phyloP scores from a whole-genome alignment of 2,888 invertebrate species.

The Lomographa bimaculata region DNA sequence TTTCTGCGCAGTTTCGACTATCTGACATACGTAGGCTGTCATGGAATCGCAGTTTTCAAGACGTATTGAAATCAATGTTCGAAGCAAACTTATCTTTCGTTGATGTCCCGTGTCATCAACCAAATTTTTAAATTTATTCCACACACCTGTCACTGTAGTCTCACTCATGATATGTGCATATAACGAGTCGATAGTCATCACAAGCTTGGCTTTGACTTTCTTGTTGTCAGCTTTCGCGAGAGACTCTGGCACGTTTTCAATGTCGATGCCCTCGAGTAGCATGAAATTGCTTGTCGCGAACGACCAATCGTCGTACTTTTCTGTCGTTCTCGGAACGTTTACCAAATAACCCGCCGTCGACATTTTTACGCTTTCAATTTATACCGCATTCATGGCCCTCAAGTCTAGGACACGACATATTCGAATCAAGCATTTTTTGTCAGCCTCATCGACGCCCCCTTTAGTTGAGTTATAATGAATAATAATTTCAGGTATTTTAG shows the following conservation, averaged over 20 bases:
- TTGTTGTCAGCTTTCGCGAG: not conserved
- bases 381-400: too few relatives aligned
- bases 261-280: too few relatives aligned
- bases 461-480: too few relatives aligned
- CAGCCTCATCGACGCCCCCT: too few relatives aligned
- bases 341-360: too few relatives aligned
- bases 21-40: conserved; percentile 5
- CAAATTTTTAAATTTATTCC: conserved; percentile 6
- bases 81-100: conserved; percentile 7
- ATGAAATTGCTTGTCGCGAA: too few relatives aligned
- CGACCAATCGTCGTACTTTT: too few relatives aligned
- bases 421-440: too few relatives aligned
- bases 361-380: too few relatives aligned
- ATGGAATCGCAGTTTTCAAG: conserved; percentile 8
- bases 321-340: too few relatives aligned
- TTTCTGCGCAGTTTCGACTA: conserved; percentile 2
- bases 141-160: conserved; percentile 3
- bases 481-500: too few relatives aligned
- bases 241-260: not conserved
- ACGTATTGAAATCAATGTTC: conserved; percentile 5
- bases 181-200: conserved; percentile 9
- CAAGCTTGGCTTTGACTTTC: conserved; percentile 3
- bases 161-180: conserved; percentile 1
- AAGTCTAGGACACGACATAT: too few relatives aligned
- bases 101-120: conserved; percentile 4